Evolutionary conservation across 2,888 invertebrate species (phyloP), one percentile per base, ranked within the genome.

Genomic region (Eudasyphora cyanicolor): DNA sequence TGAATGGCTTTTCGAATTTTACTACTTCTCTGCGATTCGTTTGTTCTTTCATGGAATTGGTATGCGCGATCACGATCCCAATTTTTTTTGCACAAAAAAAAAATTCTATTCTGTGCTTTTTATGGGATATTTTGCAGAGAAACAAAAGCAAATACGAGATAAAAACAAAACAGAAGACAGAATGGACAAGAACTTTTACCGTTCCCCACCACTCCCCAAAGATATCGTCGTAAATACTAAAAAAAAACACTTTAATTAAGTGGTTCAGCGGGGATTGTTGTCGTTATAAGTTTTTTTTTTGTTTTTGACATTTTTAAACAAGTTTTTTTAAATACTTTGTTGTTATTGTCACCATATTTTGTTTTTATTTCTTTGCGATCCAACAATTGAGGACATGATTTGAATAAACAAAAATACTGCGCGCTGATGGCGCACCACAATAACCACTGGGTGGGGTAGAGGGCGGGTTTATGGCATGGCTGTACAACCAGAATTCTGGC

Each of bases 381-480:
- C 42, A 21, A 19, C 67, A 42, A 67, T 24, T 67, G 67, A 67
- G 67, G 67, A 67, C 67, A 67, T 67, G 67, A 29, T 67, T 67
- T 67, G 67, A 67, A 67, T 67, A 67, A 42, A 42, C 35, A 67
- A 42, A 21, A 67, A n/a, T n/a, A n/a, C n/a, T 67, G 60, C n/a
- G n/a, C 38, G 6, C 12, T 38, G 12, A 38, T 14, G 12, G 2
- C 12, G 38, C 2, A 38, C 38, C 7, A 54, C 57, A 24, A 21
- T 57, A 27, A 7, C 35, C 10, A 57, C 8, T 27, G 27, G 24
- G 24, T 12, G 57, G 57, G 14, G n/a, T n/a, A n/a, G 27, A 51
- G 10, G 17, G 21, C 17, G 19, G 27, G 5, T 1, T 57, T 57
- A 57, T 12, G 57, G 27, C 57, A 27, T 10, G 12, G 45, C n/a